These are phyloP conservation scores for Ericerus pela DNA, from an alignment of 1,140 invertebrate species.

Conservation along the genomic window DNA sequence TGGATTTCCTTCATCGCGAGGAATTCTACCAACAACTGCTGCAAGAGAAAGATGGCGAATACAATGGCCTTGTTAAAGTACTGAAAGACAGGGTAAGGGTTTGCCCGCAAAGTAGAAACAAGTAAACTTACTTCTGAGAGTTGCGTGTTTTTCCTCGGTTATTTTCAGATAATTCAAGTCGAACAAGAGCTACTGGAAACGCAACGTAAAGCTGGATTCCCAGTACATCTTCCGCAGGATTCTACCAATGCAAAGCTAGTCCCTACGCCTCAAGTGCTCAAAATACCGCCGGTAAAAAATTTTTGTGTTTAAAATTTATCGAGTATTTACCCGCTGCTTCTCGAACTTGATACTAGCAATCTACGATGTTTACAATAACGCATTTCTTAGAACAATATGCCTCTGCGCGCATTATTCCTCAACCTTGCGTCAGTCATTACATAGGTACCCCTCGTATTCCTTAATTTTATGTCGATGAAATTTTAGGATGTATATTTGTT, in stretches of 20 bases:
- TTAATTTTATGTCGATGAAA: no score
- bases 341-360: no score
- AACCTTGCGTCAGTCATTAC: no score
- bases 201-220: slow-evolving; percentile 70
- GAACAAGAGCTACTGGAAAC: slow-evolving; percentile 61
- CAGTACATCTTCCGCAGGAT: slow-evolving; percentile 64
- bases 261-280: slow-evolving; percentile 5
- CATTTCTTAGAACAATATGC: no score
- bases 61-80: slow-evolving; percentile 70
- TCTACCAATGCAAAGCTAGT: slow-evolving; percentile 36
- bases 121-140: background rate
- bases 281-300: slow-evolving; percentile 12
- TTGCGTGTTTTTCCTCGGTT: background rate
- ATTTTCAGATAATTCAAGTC: slow-evolving; percentile 43
- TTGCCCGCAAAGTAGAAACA: background rate
- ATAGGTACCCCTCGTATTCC: no score
- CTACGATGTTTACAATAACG: no score
- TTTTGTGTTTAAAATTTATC: no score
- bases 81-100: slow-evolving; percentile 60
- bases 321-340: no score
- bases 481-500: no score
- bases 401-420: no score
- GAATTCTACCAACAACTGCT: slow-evolving; percentile 62
- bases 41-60: slow-evolving; percentile 75
- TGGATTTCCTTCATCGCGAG: slow-evolving; percentile 54